Base-by-base conservation (phyloP, 1,140 invertebrate species). In the Diuraphis noxia region DNA sequence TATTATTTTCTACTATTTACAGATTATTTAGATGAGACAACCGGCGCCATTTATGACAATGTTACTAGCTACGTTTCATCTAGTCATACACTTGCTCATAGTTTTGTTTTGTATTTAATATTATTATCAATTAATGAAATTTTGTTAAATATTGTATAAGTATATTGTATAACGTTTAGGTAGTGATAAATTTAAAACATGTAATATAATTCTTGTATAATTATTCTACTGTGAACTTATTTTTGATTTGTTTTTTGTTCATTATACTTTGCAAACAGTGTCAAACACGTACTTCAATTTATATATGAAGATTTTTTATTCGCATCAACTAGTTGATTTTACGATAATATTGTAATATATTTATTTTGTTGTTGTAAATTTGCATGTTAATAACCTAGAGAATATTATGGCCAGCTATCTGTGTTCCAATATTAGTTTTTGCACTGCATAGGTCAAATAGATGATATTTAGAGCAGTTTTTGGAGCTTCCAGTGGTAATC, bases 81-180 rank as follows among this genome's bases (percentile, higher is more conserved):
- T n/a, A 81, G 89, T 91, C 77, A n/a, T 21, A 81, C 25, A 81
- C 89, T 88, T 88, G 86, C 49, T 88, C 86, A 88, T 88, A 88
- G 36, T 63, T 88, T 63, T 63, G 7, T 56, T 63, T 88, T 41
- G 5, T 88, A 40, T 63, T n/a, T 88, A 63, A 88, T 88, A 63
- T 88, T 88, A 56, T n/a, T 88, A 88, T 56, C 25, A 56, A 63
- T 88, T 38, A 63, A 88, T 30, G 36, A 17, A 5, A 88, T 40
- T 19, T 30, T 88, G 10, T 63, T 88, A 40, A 38, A 88, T 88
- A 88, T 56, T 88, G 34, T 87, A 25, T 56, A 56, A 87, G 10
- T 38, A 21, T 41, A 82, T 23, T 34, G 5, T 38, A 36, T 36
- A 63, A 72, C 4, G 17, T n/a, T n/a, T n/a, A n/a, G 34, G 13